Percentiles rank a stretch among this genome's conserved stretches.
Evolutionary conservation across 2,888 invertebrate genomes (phyloP).

Genomic region (Sarcophaga rosellei): DNA sequence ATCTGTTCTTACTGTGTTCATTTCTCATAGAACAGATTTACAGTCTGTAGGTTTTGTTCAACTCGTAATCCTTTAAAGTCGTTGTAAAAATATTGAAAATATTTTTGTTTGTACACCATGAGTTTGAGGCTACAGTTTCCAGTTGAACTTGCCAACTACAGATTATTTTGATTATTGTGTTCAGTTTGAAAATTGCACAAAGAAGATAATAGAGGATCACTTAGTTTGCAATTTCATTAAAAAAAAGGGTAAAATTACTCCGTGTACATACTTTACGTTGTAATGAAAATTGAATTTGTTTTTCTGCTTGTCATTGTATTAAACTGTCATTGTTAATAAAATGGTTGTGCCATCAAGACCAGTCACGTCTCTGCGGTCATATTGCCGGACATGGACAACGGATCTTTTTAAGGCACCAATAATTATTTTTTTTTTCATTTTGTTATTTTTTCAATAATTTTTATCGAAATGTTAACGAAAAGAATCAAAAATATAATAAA

Average conservation of each 20-base stretch:
- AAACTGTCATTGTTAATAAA: constrained; percentile 17
- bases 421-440: constrained; percentile 1
- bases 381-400: constrained; percentile 68
- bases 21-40: too few species aligned
- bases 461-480: not conserved
- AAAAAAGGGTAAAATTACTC: not conserved
- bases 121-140: too few species aligned
- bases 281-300: constrained; percentile 8
- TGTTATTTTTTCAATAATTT: not conserved
- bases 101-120: too few species aligned
- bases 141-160: too few species aligned
- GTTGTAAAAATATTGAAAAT: too few species aligned
- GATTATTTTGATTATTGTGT: too few species aligned
- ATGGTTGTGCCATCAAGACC: constrained; percentile 10
- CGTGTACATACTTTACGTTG: not conserved
- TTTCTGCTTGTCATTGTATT: constrained; percentile 20
- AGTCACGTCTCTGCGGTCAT: constrained; percentile 66
- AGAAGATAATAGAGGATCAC: too few species aligned
- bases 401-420: constrained; percentile 63
- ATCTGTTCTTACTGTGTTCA: too few species aligned
- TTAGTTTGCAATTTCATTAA: too few species aligned
- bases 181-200: too few species aligned
- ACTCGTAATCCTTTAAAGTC: too few species aligned
- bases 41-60: too few species aligned
- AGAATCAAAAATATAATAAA: constrained; percentile 37